Evolutionary conservation across 2,797 vertebrate species (phyloP).

Genomic region (Anguilla anguilla): DNA sequence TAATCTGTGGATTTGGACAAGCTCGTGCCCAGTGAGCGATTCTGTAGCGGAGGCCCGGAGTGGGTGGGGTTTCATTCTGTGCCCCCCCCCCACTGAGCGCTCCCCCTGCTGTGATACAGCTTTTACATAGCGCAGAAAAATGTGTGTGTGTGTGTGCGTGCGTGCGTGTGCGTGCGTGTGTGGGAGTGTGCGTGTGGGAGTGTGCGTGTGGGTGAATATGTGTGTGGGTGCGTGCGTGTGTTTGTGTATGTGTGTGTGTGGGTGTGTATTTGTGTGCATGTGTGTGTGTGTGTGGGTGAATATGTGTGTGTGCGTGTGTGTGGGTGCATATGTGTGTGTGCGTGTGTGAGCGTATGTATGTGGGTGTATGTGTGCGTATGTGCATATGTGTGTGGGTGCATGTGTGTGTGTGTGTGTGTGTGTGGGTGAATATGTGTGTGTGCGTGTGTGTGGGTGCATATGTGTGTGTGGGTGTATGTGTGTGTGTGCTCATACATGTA

Average conservation of each 20-base stretch:
- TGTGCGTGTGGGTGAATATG: not conserved
- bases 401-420: not conserved
- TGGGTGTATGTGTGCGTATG: not conserved
- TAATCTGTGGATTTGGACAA: conserved; percentile 47
- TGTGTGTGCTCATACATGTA: too few relatives aligned
- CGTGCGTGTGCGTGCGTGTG: not conserved
- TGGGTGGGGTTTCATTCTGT: conserved; percentile 45
- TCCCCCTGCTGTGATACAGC: conserved; percentile 34
- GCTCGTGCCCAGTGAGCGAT: conserved; percentile 42
- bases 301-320: not conserved
- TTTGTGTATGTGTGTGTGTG: not conserved
- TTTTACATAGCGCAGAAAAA: conserved; percentile 26
- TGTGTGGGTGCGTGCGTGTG: not conserved
- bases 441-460: not conserved
- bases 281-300: not conserved
- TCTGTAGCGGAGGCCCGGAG: conserved; percentile 31
- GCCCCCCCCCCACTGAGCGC: conserved; percentile 38
- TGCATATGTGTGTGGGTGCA: not conserved
- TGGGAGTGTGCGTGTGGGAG: not conserved
- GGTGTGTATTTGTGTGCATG: too few relatives aligned
- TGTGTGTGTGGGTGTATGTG: not conserved
- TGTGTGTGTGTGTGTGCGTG: not conserved
- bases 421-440: not conserved
- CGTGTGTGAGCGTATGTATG: not conserved
- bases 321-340: not conserved